These are phyloP conservation scores for Coranthus polyacanthus DNA, from an alignment of 2,797 vertebrate genomes.

Conservation along the genomic window DNA sequence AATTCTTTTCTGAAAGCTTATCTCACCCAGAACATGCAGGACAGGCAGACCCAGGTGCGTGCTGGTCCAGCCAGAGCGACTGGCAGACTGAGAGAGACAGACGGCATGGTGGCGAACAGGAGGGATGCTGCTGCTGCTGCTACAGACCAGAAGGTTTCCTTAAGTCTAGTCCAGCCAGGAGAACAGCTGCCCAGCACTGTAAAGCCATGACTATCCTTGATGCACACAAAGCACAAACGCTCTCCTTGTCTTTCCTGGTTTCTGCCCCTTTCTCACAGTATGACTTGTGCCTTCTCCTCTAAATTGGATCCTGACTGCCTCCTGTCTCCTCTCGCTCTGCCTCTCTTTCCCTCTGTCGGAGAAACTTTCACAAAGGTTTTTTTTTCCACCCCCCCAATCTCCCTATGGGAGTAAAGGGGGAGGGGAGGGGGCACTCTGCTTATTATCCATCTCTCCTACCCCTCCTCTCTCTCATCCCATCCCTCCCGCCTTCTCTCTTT, in stretches of 20 bases:
- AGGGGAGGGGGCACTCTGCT: conserved; percentile 78
- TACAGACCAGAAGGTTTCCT: conserved; percentile 56
- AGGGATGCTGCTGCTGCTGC: conserved; percentile 58
- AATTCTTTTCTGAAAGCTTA: conserved; percentile 4
- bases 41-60: conserved; percentile 94
- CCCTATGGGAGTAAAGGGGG: conserved; percentile 83
- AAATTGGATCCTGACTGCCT: no score
- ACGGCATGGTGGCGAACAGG: conserved; percentile 78
- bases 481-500: conserved; percentile 71
- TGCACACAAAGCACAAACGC: no score
- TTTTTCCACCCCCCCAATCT: conserved; percentile 79
- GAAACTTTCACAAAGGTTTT: conserved; percentile 85
- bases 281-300: no score
- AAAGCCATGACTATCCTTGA: conserved; percentile 77
- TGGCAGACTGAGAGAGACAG: conserved; percentile 84
- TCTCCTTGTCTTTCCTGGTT: no score
- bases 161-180: no score
- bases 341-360: conserved; percentile 71
- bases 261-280: no score
- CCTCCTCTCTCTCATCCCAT: conserved; percentile 79
- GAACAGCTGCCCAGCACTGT: no score
- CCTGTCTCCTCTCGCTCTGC: conserved; percentile 57
- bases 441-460: conserved; percentile 80
- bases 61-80: conserved; percentile 84
- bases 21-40: conserved; percentile 97